Base-by-base conservation (phyloP, 2,113 vertebrate genomes). In the Oryzias celebensis region DNA sequence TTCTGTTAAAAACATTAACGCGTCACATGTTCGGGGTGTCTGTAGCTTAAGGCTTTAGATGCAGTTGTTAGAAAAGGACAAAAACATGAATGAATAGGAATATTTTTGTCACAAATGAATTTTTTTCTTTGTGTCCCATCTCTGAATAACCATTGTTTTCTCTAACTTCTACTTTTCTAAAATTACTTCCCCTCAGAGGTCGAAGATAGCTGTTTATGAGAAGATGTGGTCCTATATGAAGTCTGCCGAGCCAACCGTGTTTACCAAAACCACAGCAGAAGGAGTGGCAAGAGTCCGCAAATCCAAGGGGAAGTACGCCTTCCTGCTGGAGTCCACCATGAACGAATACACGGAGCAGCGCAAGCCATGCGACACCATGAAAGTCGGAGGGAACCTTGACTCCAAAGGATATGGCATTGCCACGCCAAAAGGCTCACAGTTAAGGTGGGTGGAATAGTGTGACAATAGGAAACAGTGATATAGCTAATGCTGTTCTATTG, bases 401-500 rank as follows among this genome's bases (percentile, higher is more conserved):
- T 99, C 97, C 56, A 98, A 99, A 92, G 97, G 97, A 91, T 98
- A 99, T 64, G 97, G 97, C 78, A 95, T 99, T 88, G 97, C 96
- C 44, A 98, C 97, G 70, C 96, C 97, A 82, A 99, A 99, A 94
- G 95, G 95, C 92, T 98, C 96, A 92, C 95, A 95, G 96, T 96
- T 99, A 98, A 98, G 96, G 97, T 98, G 94, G 97, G 97, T 98
- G 97, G 97, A 94, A 94, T 98, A 98, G 93, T 95, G 96, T 97
- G 96, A 98, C 97, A 97, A 96, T 96, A 93, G 85, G 65, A 67
- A 91, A 75, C 86, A 84, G 87, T 84, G 68, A 55, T 71, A 13
- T 45, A 14, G 62, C 84, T 75, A 78, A 61, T 81, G 80, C 92
- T 91, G 90, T 91, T 90, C 93, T 95, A 93, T 96, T 98, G 97